These are phyloP conservation scores for Proisotoma minuta DNA, from an alignment of 2,888 invertebrate genomes.

Conservation along the genomic window DNA sequence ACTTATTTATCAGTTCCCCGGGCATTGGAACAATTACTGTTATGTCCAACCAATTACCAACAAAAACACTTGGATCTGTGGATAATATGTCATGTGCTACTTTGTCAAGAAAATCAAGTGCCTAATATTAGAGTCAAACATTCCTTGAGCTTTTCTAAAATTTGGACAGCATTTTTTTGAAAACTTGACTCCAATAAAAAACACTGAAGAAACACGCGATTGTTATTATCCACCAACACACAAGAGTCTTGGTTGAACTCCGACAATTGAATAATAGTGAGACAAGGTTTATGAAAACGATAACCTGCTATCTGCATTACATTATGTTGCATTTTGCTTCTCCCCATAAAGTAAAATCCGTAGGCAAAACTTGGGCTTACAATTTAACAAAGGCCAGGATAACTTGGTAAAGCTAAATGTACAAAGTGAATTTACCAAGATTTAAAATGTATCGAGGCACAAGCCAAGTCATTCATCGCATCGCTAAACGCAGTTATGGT, in stretches of 20 bases:
- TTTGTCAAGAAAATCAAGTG: too few species aligned
- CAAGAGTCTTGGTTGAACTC: neutral
- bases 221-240: neutral
- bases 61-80: too few species aligned
- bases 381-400: neutral
- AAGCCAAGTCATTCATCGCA: neutral
- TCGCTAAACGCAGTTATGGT: neutral
- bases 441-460: neutral
- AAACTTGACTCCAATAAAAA: neutral
- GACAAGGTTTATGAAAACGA: neutral
- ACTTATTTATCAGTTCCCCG: too few species aligned
- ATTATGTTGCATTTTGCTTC: neutral
- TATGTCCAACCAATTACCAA: too few species aligned
- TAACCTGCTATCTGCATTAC: neutral
- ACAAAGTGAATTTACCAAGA: neutral
- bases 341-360: neutral
- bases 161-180: neutral
- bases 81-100: too few species aligned
- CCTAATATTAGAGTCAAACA: neutral
- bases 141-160: neutral
- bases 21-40: too few species aligned
- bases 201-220: neutral
- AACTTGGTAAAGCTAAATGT: neutral
- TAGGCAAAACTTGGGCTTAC: neutral
- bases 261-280: neutral